Conservation (phyloP, 1,140 invertebrate genomes). For the Drosophila jambulina region DNA sequence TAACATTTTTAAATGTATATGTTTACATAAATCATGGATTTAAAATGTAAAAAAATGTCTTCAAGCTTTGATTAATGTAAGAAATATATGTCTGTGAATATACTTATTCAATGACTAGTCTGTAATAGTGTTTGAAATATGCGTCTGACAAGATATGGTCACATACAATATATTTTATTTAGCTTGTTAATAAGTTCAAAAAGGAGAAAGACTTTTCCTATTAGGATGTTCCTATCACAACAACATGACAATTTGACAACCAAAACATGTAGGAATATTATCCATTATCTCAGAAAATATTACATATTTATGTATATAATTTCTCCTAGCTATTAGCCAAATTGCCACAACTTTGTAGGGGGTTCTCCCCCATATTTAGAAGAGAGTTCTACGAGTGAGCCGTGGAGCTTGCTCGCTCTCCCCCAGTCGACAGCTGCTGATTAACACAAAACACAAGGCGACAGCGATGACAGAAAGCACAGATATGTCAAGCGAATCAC, state of each 20-base stretch:
- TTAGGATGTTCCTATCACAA: not conserved
- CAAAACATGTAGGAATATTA: not conserved
- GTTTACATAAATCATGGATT: too few species aligned
- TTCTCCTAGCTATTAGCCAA: not conserved
- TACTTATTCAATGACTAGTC: not conserved
- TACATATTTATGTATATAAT: not conserved
- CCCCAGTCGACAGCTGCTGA: constrained; percentile 56
- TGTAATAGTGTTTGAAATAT: not conserved
- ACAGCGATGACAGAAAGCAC: constrained; percentile 22
- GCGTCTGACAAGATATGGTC: not conserved
- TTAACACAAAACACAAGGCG: constrained; percentile 49
- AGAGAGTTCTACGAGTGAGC: not conserved
- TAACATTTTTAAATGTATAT: too few species aligned
- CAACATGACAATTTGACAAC: not conserved
- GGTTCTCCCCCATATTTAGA: not conserved
- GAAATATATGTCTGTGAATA: too few species aligned
- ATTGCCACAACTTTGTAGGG: not conserved
- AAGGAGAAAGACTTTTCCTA: not conserved
- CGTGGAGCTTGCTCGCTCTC: constrained; percentile 6
- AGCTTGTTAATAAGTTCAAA: not conserved
- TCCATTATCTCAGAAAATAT: not conserved
- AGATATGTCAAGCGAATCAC: constrained; percentile 34
- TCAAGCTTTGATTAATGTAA: not conserved
- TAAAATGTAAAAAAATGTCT: too few species aligned
- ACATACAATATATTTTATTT: not conserved